phyloP scores from a whole-genome alignment of 2,888 invertebrate species.

The Ypsolopha sequella region DNA sequence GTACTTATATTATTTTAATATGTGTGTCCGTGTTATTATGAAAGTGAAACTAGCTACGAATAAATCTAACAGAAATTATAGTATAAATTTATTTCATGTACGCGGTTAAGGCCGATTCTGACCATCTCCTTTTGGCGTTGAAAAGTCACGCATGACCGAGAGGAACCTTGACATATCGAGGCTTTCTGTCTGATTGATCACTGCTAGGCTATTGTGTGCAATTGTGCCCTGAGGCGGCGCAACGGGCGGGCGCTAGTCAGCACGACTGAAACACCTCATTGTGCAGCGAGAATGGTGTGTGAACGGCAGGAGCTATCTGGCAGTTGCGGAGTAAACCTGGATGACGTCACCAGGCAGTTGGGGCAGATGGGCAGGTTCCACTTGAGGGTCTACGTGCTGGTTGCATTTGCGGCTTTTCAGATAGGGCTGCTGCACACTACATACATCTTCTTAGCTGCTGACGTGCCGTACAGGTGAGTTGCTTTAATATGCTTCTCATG shows the following conservation, averaged over 20 bases:
- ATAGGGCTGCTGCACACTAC: constrained; percentile 67
- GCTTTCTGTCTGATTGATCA: not conserved
- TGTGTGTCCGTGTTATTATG: too few species aligned
- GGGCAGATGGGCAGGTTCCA: constrained; percentile 49
- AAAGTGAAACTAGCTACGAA: too few species aligned
- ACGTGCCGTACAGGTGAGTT: constrained; percentile 65
- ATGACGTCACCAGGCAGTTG: constrained; percentile 30
- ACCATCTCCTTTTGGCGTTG: too few species aligned
- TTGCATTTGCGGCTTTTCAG: constrained; percentile 55
- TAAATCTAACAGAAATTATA: too few species aligned
- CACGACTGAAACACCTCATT: not conserved
- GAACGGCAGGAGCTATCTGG: not conserved
- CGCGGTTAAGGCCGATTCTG: too few species aligned
- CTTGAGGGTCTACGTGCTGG: constrained; percentile 28
- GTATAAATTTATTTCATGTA: too few species aligned
- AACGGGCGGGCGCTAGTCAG: not conserved
- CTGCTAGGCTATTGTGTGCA: not conserved
- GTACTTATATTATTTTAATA: too few species aligned
- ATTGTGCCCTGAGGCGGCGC: not conserved
- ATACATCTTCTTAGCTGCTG: constrained; percentile 70
- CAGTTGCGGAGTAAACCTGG: constrained; percentile 26
- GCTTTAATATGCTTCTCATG: not conserved
- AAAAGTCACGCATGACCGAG: not conserved
- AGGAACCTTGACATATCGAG: not conserved
- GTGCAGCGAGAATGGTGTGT: not conserved